Evolutionary conservation across 2,888 invertebrate species (phyloP).

Genomic region (Yponomeuta sedellus): DNA sequence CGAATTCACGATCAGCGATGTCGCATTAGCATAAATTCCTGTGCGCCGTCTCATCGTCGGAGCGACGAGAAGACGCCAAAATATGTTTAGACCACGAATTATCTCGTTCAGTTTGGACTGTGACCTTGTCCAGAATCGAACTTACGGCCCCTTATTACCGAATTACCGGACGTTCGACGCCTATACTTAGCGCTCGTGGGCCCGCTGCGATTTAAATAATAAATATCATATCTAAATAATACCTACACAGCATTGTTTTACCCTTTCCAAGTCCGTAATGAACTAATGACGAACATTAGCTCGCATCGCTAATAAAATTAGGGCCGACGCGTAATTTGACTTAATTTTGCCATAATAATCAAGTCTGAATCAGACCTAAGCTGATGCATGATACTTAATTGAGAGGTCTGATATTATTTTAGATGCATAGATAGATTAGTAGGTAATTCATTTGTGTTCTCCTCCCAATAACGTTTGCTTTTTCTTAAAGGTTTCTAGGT

Average conservation of each 20-base stretch:
- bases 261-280: constrained; percentile 49
- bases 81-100: constrained; percentile 39
- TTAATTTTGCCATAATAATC: constrained; percentile 66
- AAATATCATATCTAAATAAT: constrained; percentile 74
- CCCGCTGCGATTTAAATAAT: constrained; percentile 66
- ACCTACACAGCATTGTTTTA: constrained; percentile 60
- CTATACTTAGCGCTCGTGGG: constrained; percentile 65
- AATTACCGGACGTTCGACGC: constrained; percentile 60
- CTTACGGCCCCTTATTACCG: constrained; percentile 69
- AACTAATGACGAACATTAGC: constrained; percentile 69
- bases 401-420: background rate
- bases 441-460: background rate
- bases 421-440: background rate
- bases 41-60: background rate
- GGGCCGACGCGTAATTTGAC: constrained; percentile 58
- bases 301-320: constrained; percentile 72
- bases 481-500: too few species aligned
- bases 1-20: background rate
- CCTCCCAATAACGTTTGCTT: too few species aligned
- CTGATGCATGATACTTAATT: constrained; percentile 40
- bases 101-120: constrained; percentile 45
- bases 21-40: background rate
- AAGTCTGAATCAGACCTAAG: constrained; percentile 52
- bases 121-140: constrained; percentile 63
- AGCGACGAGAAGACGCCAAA: constrained; percentile 4